Percentiles rank a stretch among this genome's conserved stretches.
These are phyloP conservation scores for Rotaria magnacalcarata DNA, from an alignment of 2,888 invertebrate species.

Conservation along the genomic window DNA sequence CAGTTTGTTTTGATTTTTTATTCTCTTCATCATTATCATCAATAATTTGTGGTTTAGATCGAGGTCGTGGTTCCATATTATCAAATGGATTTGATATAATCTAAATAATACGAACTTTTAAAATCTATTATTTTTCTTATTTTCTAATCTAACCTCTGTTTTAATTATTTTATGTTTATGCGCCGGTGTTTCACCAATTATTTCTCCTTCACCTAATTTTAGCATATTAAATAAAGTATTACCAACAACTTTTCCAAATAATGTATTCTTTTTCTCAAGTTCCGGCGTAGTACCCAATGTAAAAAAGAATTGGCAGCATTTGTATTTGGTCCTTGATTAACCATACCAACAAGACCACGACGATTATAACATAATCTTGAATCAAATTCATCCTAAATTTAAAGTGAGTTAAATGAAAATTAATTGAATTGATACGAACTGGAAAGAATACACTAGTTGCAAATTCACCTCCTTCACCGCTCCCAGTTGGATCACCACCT, in stretches of 20 bases:
- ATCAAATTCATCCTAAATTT: constrained; percentile 78
- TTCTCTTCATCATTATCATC: constrained; percentile 52
- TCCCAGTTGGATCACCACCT: constrained; percentile 91
- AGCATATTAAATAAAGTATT: constrained; percentile 92
- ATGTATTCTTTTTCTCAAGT: constrained; percentile 89
- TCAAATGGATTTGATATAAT: constrained; percentile 74
- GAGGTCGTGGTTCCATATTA: constrained; percentile 76
- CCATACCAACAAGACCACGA: constrained; percentile 89
- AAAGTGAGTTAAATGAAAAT: constrained; percentile 27
- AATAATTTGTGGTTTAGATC: constrained; percentile 48
- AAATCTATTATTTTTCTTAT: background rate
- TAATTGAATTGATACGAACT: constrained; percentile 60
- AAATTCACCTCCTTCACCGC: constrained; percentile 92
- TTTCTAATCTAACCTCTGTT: background rate
- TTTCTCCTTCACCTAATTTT: constrained; percentile 77
- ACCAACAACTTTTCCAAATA: constrained; percentile 86
- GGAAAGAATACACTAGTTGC: constrained; percentile 87
- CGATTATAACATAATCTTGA: constrained; percentile 79
- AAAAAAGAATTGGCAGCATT: constrained; percentile 95
- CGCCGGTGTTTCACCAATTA: constrained; percentile 80
- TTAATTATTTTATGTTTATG: constrained; percentile 76
- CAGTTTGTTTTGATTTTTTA: constrained; percentile 60
- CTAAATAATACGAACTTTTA: background rate
- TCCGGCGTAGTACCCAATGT: constrained; percentile 84
- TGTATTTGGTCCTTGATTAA: constrained; percentile 81